Percentiles rank a stretch among this genome's conserved stretches.
Conservation (phyloP, 2,797 vertebrate genomes). For the Heteromormyrus szaboi region DNA sequence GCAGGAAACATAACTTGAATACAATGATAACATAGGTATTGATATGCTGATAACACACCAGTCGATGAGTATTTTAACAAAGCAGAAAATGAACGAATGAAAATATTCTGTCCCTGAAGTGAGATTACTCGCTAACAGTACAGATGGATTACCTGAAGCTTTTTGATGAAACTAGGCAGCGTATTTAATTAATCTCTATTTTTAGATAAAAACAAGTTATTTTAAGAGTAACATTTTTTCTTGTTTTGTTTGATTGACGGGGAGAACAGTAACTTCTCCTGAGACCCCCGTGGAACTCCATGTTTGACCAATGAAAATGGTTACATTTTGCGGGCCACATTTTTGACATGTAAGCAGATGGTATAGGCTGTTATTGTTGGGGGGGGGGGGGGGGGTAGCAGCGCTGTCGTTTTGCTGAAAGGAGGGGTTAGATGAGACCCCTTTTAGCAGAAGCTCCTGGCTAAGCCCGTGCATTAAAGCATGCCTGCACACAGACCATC, state of each 20-base stretch:
- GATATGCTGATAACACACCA: neutral
- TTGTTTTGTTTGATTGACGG: neutral
- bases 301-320: neutral
- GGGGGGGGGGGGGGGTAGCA: neutral
- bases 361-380: neutral
- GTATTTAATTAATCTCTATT: too few relatives aligned
- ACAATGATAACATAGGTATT: neutral
- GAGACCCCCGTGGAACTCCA: neutral
- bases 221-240: neutral
- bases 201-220: too few relatives aligned
- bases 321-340: neutral
- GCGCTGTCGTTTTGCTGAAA: neutral
- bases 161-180: too few relatives aligned
- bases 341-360: neutral
- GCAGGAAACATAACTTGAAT: neutral
- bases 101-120: too few relatives aligned
- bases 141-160: too few relatives aligned
- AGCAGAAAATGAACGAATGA: too few relatives aligned
- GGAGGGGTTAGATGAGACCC: neutral
- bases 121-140: too few relatives aligned
- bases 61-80: too few relatives aligned
- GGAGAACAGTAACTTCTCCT: neutral
- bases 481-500: neutral
- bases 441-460: neutral
- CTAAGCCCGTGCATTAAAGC: neutral